Evolutionary conservation across 2,797 vertebrate genomes (phyloP).

Genomic region (Limosa lapponica): DNA sequence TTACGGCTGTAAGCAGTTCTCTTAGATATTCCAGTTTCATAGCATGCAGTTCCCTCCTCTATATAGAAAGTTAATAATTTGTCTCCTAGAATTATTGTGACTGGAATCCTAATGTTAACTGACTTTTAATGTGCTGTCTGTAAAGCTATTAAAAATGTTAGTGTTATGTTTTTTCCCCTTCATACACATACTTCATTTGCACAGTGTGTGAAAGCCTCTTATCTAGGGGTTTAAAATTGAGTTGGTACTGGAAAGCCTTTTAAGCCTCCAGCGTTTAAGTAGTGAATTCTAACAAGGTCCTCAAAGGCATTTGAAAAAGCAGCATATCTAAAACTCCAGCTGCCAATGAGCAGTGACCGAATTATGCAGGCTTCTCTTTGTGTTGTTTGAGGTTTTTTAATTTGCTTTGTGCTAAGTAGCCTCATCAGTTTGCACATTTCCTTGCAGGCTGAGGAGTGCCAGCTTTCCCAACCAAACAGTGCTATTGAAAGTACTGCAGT

Average conservation of each 20-base stretch:
- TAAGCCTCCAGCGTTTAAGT: neutral
- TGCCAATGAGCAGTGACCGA: neutral
- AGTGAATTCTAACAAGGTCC: neutral
- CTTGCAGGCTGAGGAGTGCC: slow-evolving; percentile 23
- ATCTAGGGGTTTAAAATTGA: neutral
- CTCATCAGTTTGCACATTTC: slow-evolving; percentile 25
- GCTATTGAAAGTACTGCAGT: slow-evolving; percentile 26
- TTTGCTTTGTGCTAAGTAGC: slow-evolving; percentile 2
- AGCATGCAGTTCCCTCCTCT: neutral
- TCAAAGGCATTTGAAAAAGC: neutral
- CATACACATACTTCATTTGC: neutral
- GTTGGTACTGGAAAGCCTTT: neutral
- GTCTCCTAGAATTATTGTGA: neutral
- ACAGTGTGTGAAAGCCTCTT: neutral
- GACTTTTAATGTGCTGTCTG: neutral
- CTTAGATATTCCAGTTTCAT: neutral
- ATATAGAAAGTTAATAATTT: neutral
- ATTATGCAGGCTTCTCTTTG: neutral
- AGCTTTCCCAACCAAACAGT: slow-evolving; percentile 14
- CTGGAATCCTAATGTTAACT: neutral
- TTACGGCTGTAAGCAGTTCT: neutral
- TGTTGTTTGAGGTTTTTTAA: neutral
- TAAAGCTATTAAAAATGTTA: neutral
- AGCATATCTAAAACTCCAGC: neutral
- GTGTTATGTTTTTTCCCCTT: neutral